These are phyloP conservation scores for Agrilus cyanescens DNA, from an alignment of 2,888 invertebrate genomes.

Conservation along the genomic window DNA sequence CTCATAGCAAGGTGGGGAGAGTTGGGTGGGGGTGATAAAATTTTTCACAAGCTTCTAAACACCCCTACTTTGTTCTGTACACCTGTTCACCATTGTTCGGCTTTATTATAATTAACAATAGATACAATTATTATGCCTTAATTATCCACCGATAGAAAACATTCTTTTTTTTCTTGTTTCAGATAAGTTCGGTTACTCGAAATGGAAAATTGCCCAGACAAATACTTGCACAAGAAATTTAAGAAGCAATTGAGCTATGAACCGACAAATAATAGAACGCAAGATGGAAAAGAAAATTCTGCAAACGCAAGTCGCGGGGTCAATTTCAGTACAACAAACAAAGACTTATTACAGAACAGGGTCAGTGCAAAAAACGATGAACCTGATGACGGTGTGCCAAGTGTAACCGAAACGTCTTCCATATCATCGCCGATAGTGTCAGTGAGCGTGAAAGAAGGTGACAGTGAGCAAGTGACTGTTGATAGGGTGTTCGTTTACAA, in stretches of 20 bases:
- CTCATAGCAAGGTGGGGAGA: too few species aligned
- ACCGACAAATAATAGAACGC: constrained; percentile 17
- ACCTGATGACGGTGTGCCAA: constrained; percentile 27
- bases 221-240: constrained; percentile 87
- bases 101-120: too few species aligned
- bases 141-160: too few species aligned
- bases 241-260: constrained; percentile 67
- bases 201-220: constrained; percentile 36
- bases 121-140: too few species aligned
- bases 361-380: constrained; percentile 20
- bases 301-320: constrained; percentile 8
- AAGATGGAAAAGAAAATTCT: constrained; percentile 23
- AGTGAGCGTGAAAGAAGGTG: constrained; percentile 1
- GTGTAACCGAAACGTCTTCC: constrained; percentile 34
- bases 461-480: constrained; percentile 15
- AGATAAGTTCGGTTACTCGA: constrained; percentile 18
- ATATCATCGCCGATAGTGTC: constrained; percentile 24
- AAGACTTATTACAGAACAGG: background rate
- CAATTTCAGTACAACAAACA: constrained; percentile 1
- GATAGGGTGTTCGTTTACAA: constrained; percentile 15
- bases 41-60: too few species aligned
- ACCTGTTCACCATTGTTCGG: too few species aligned
- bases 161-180: constrained; percentile 9
- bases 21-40: too few species aligned
- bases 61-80: too few species aligned